Percentiles rank a stretch among this genome's conserved stretches.
Conservation (phyloP, 1,140 invertebrate species). For the Bombus superbus region DNA sequence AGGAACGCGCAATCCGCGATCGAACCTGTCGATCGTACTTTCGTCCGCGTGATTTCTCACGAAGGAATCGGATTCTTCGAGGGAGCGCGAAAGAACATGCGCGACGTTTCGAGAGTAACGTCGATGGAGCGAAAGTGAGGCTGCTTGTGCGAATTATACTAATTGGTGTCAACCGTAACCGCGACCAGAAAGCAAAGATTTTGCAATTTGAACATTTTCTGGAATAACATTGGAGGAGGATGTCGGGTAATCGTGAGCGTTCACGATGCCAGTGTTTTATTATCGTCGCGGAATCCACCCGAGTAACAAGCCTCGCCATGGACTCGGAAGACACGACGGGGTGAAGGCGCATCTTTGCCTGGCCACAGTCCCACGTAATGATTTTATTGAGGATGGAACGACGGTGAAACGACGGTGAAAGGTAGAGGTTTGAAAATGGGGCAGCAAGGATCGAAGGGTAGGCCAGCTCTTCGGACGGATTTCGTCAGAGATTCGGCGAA, state of each 20-base stretch:
- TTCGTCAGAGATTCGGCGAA: slow-evolving; percentile 77
- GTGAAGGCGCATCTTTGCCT: slow-evolving; percentile 27
- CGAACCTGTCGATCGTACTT: neutral
- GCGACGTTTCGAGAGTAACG: too few species aligned
- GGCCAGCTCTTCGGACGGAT: slow-evolving; percentile 72
- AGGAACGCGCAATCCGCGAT: slow-evolving; percentile 9
- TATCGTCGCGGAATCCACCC: neutral
- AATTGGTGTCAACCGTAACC: neutral
- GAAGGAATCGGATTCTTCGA: neutral
- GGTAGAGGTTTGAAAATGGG: slow-evolving; percentile 65
- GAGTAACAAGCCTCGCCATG: slow-evolving; percentile 9
- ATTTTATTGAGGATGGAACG: slow-evolving; percentile 13
- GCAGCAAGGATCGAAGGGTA: slow-evolving; percentile 78
- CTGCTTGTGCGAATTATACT: neutral
- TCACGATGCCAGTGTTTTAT: neutral
- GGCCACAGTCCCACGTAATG: neutral
- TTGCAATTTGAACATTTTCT: neutral
- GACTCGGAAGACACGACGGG: slow-evolving; percentile 13
- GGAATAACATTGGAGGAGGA: neutral
- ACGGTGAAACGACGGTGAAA: slow-evolving; percentile 34
- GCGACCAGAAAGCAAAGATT: neutral
- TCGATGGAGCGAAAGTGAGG: neutral
- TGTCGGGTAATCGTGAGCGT: neutral
- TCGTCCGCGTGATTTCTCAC: neutral
- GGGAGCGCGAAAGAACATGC: neutral